Base-by-base conservation (phyloP, 92 coral and sea anemone species). In the Desmophyllum pertusum region DNA sequence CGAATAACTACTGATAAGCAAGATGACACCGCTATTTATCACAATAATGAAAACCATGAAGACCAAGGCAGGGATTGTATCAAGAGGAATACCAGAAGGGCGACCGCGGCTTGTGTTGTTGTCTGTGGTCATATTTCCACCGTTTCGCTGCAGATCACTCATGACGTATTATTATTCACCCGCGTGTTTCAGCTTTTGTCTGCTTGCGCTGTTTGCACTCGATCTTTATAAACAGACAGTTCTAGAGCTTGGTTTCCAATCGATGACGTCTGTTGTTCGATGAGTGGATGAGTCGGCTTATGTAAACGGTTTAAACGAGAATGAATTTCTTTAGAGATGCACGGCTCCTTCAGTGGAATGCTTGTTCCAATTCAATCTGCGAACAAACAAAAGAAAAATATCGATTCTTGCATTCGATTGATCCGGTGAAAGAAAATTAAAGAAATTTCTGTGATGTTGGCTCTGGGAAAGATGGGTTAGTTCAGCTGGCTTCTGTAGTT, bases 1-100 rank as follows among this genome's bases (percentile, higher is more conserved):
- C 30, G 81, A 42, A 25, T 75, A 48, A 9, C 66, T 66, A 39
- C 38, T 48, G 17, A 84, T 84, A 25, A 84, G 87, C 8, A 84
- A 27, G 9, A 84, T 77, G 2, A 84, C 82, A 64, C 81, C 10
- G 36, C 81, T 39, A 64, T 84, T 84, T 14, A 84, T 73, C 27
- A 36, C 10, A 38, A 84, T 10, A 48, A 66, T 84, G 3, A 76
- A 51, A 8, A 84, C 67, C 62, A 66, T 45, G 15, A 84, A 18
- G 10, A 45, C 82, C 5, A 84, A 2, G 14, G 86, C 45, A 40
- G 86, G 86, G 8, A 82, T 55, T 13, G 86, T 71, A 38, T 82
- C 79, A 6, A 19, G 70, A 15, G 42, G 30, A 72, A 82, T 35
- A 10, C 11, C 55, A 50, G 18, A 6, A 10, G 55, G 0, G 55